phyloP scores from a whole-genome alignment of 1,140 invertebrate species.

The Gonioctena quinquepunctata region DNA sequence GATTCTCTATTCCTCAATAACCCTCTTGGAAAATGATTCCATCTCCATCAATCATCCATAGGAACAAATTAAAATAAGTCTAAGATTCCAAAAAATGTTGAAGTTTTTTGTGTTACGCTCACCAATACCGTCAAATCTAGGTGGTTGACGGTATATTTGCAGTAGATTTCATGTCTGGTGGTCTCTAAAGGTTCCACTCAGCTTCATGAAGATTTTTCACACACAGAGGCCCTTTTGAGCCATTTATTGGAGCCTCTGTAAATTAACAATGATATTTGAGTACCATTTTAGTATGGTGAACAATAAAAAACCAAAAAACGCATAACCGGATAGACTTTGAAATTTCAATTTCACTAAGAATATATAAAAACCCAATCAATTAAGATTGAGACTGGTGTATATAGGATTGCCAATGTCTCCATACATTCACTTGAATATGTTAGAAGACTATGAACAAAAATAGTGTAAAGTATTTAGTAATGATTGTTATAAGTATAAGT shows the following conservation, averaged over 20 bases:
- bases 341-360: background rate
- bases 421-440: too few relatives aligned
- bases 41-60: background rate
- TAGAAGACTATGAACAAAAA: too few relatives aligned
- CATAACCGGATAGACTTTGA: background rate
- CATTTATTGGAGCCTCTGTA: conserved; percentile 53
- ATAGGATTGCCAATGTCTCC: background rate
- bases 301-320: conserved; percentile 10
- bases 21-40: background rate
- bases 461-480: too few relatives aligned
- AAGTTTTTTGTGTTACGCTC: conserved; percentile 18
- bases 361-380: background rate
- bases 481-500: too few relatives aligned
- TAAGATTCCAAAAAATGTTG: conserved; percentile 28
- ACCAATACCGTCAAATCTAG: conserved; percentile 23
- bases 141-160: conserved; percentile 25
- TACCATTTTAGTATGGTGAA: conserved; percentile 19
- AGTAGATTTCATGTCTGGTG: conserved; percentile 31
- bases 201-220: conserved; percentile 35
- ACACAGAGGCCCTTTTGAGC: conserved; percentile 46
- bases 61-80: conserved; percentile 8
- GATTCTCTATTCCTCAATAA: conserved; percentile 4
- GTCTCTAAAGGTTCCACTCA: conserved; percentile 31
- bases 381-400: background rate
- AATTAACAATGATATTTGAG: conserved; percentile 50